Conservation (phyloP, 2,113 vertebrate genomes). For the Pheucticus melanocephalus region DNA sequence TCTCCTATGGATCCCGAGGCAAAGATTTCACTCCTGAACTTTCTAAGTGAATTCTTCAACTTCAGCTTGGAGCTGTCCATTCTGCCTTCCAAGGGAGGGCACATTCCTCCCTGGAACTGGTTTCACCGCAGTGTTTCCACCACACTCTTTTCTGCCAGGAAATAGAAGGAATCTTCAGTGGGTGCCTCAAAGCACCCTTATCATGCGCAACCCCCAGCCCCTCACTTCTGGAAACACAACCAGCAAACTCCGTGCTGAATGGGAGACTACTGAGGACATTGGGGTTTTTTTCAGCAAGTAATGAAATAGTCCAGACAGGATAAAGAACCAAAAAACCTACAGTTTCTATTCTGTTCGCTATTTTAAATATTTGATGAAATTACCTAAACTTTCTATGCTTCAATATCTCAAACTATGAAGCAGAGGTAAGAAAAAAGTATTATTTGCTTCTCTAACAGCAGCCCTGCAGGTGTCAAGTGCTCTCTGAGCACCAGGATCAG, state of each 20-base stretch:
- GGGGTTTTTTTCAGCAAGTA: not conserved
- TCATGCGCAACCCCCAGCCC: not conserved
- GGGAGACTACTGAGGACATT: fast-evolving
- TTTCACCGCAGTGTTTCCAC: not conserved
- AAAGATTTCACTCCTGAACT: not conserved
- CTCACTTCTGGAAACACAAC: not conserved
- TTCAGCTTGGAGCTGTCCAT: not conserved
- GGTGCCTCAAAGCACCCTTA: not conserved
- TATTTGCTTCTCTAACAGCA: not conserved
- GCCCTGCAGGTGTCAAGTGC: fast-evolving
- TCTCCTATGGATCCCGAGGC: not conserved
- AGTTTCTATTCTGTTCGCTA: not conserved
- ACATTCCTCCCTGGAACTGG: not conserved
- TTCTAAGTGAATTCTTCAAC: not conserved
- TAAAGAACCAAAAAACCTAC: not conserved
- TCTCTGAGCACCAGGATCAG: not conserved
- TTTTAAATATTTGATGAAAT: not conserved
- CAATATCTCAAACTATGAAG: not conserved
- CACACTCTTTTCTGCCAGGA: not conserved
- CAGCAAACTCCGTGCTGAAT: not conserved
- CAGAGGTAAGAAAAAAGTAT: too few species aligned
- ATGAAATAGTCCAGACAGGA: not conserved
- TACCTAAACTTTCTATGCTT: not conserved
- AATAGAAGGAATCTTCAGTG: not conserved
- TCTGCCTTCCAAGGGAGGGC: not conserved